phyloP scores from a whole-genome alignment of 2,888 invertebrate genomes.

The Camptogramma bilineatum region DNA sequence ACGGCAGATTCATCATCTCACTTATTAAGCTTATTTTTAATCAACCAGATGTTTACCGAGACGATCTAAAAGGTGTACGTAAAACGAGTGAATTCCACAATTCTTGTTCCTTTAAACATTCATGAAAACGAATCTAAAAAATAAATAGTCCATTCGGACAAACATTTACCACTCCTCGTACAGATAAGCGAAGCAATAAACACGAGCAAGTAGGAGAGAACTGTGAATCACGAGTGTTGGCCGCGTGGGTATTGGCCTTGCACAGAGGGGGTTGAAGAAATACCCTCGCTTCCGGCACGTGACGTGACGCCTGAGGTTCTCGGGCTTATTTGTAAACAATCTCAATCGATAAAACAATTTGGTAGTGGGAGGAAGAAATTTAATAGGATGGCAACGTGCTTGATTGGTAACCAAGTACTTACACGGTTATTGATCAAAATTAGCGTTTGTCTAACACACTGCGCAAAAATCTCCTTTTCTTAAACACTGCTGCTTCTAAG shows the following conservation, averaged over 20 bases:
- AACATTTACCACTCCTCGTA: constrained; percentile 20
- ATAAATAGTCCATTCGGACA: constrained; percentile 8
- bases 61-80: background rate
- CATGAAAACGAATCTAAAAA: constrained; percentile 8
- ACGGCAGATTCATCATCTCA: background rate
- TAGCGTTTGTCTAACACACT: background rate
- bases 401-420: background rate
- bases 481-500: background rate
- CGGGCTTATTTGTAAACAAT: constrained; percentile 39
- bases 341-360: constrained; percentile 25
- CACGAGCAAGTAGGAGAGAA: constrained; percentile 26
- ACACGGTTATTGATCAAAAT: background rate
- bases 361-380: background rate
- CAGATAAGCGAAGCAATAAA: constrained; percentile 28
- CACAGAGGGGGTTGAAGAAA: constrained; percentile 27
- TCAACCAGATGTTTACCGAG: background rate
- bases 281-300: constrained; percentile 38
- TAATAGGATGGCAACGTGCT: background rate
- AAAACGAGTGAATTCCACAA: background rate
- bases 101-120: constrained; percentile 14
- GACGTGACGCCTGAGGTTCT: constrained; percentile 24
- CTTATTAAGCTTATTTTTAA: background rate
- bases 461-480: background rate
- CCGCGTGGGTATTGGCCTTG: constrained; percentile 34
- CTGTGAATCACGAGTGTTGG: constrained; percentile 37